phyloP scores from a whole-genome alignment of 2,797 vertebrate genomes.

The Rhinatrema bivittatum region DNA sequence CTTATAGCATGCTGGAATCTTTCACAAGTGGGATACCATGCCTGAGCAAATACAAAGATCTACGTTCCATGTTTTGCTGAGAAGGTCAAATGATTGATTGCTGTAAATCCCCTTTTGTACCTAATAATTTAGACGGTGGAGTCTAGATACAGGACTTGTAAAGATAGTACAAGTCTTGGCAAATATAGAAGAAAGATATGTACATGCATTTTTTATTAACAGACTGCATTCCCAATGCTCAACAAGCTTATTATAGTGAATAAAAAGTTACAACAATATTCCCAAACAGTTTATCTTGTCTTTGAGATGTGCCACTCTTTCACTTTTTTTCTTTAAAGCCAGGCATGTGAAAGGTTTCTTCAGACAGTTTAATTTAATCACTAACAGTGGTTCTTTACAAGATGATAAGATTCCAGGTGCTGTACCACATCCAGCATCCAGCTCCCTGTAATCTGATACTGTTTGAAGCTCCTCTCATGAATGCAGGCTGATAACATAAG shows the following conservation, averaged over 20 bases:
- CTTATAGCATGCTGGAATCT: no score
- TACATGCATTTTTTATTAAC: no score
- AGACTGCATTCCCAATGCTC: no score
- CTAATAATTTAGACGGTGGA: no score
- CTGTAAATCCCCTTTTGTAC: no score
- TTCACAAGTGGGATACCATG: no score
- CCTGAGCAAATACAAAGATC: no score
- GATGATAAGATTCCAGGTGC: constrained; percentile 79
- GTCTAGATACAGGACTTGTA: no score
- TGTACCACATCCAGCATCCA: constrained; percentile 82
- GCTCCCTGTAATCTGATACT: constrained; percentile 84
- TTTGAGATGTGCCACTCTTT: constrained; percentile 76
- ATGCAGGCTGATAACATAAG: constrained; percentile 77
- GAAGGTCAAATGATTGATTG: no score
- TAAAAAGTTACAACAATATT: constrained; percentile 33
- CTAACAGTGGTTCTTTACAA: constrained; percentile 85
- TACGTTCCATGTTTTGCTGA: no score
- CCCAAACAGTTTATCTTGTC: constrained; percentile 82
- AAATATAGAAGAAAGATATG: no score
- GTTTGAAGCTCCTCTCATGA: constrained; percentile 83
- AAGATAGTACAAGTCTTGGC: no score
- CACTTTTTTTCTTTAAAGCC: constrained; percentile 80
- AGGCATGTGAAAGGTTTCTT: constrained; percentile 94
- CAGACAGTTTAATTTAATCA: constrained; percentile 98
- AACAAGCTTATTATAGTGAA: constrained; percentile 25